Conservation (phyloP, 1,140 invertebrate genomes). For the Drosophila simulans region DNA sequence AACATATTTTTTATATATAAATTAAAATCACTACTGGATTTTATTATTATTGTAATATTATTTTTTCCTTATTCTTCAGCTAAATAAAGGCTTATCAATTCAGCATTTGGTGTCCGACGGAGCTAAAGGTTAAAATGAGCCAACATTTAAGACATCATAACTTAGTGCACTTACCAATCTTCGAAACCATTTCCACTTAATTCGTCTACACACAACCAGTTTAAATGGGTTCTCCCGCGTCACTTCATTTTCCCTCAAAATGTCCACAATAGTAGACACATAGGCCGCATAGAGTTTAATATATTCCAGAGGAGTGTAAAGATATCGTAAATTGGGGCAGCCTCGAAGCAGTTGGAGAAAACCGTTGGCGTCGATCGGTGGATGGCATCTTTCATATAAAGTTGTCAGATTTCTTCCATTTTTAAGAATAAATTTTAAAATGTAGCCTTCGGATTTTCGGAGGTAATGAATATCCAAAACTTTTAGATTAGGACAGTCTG, state of each 20-base stretch:
- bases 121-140: too few relatives aligned
- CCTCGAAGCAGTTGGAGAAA: background rate
- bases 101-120: too few relatives aligned
- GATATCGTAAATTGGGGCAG: background rate
- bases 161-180: background rate
- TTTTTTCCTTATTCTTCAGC: too few relatives aligned
- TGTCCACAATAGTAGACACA: background rate
- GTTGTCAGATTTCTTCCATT: background rate
- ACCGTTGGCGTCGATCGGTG: background rate
- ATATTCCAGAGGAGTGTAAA: constrained; percentile 1
- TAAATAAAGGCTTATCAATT: too few relatives aligned
- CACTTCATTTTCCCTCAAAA: background rate
- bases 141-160: too few relatives aligned
- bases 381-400: background rate
- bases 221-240: background rate
- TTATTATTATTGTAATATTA: too few relatives aligned
- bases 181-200: constrained; percentile 6
- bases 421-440: background rate
- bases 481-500: background rate
- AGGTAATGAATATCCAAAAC: background rate
- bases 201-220: constrained; percentile 3
- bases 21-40: too few relatives aligned
- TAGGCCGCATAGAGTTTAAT: constrained; percentile 1
- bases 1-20: too few relatives aligned
- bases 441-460: background rate